Percentiles rank a stretch among this genome's conserved stretches.
These are phyloP conservation scores for Morpho deidamia DNA, from an alignment of 2,888 invertebrate species.

Conservation along the genomic window DNA sequence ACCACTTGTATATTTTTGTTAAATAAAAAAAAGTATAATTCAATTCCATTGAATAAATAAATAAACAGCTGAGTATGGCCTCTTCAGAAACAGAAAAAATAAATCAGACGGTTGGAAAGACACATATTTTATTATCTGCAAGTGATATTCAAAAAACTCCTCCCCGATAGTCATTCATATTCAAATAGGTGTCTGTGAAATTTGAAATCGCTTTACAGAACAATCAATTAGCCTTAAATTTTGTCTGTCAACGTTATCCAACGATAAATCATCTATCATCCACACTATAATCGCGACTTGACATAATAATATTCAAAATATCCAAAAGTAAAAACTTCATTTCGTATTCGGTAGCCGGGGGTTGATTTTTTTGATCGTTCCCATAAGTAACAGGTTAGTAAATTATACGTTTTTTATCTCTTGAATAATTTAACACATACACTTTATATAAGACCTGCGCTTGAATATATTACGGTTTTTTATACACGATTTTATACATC, in stretches of 20 bases:
- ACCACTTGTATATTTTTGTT: too few relatives aligned
- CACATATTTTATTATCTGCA: too few relatives aligned
- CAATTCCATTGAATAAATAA: too few relatives aligned
- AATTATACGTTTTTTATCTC: constrained; percentile 20
- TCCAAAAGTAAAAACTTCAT: constrained; percentile 26
- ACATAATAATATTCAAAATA: constrained; percentile 23
- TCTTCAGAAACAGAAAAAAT: too few relatives aligned
- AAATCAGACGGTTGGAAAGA: too few relatives aligned
- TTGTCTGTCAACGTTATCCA: constrained; percentile 22
- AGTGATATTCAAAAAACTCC: too few relatives aligned
- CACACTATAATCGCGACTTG: constrained; percentile 15
- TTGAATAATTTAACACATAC: constrained; percentile 4
- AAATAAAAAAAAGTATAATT: too few relatives aligned
- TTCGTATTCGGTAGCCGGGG: constrained; percentile 30
- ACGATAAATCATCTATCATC: constrained; percentile 14
- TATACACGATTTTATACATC: too few relatives aligned
- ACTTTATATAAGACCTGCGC: too few relatives aligned
- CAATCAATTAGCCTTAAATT: constrained; percentile 29
- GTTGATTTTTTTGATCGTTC: constrained; percentile 18
- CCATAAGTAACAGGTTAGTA: constrained; percentile 27
- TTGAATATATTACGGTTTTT: too few relatives aligned
- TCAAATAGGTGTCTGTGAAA: constrained; percentile 19
- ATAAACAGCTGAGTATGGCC: too few relatives aligned
- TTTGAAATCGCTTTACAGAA: constrained; percentile 23
- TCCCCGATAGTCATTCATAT: constrained; percentile 16